These are phyloP conservation scores for Urocyon cinereoargenteus DNA, from an alignment of 2,797 vertebrate species.

Conservation along the genomic window DNA sequence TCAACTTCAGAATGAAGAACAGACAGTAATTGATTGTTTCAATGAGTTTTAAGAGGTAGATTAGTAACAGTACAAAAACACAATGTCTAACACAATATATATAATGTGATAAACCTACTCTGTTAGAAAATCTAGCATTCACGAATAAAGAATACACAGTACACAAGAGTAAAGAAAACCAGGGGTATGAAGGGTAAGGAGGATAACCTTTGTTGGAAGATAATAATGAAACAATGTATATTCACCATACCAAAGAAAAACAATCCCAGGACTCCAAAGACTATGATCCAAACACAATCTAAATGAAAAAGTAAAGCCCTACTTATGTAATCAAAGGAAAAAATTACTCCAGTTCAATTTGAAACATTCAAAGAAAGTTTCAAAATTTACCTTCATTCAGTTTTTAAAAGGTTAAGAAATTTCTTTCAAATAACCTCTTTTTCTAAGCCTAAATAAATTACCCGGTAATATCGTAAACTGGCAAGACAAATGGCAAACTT, in stretches of 20 bases:
- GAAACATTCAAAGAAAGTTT: conserved; percentile 10
- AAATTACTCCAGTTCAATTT: not conserved
- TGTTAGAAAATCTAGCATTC: not conserved
- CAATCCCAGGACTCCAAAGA: not conserved
- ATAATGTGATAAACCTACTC: not conserved
- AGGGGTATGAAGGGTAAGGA: not conserved
- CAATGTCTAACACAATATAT: not conserved
- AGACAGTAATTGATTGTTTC: not conserved
- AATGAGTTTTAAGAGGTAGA: conserved; percentile 3
- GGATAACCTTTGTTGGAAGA: not conserved
- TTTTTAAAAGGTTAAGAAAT: not conserved
- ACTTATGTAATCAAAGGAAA: not conserved
- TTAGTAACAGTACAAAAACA: not conserved
- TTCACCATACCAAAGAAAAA: not conserved
- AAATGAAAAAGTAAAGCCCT: not conserved
- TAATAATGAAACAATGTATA: not conserved
- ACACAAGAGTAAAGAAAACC: conserved; percentile 22
- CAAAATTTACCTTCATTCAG: not conserved
- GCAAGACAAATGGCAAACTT: not conserved
- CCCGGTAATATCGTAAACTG: not conserved
- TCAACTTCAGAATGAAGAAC: not conserved
- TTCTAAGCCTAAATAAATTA: not conserved
- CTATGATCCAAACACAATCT: not conserved
- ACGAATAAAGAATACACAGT: not conserved
- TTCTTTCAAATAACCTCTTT: not conserved